Conservation (phyloP, 2,888 invertebrate species). For the Calliopum simillimum region DNA sequence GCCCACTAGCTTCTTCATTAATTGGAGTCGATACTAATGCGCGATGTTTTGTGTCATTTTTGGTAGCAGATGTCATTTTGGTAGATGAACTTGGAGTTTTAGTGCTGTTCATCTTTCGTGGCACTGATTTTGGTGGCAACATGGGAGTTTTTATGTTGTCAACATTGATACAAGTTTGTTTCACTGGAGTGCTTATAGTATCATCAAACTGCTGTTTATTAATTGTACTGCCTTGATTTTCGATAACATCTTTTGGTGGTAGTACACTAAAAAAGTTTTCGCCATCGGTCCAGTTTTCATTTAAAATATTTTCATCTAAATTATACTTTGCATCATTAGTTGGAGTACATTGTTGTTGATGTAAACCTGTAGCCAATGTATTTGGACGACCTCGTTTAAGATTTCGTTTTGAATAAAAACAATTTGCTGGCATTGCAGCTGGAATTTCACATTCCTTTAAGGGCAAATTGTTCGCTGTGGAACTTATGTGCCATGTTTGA, state of each 20-base stretch:
- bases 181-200: conserved; percentile 23
- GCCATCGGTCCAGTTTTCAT: conserved; percentile 66
- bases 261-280: conserved; percentile 62
- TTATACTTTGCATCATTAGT: conserved; percentile 22
- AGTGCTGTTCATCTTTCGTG: conserved; percentile 33
- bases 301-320: background rate
- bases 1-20: conserved; percentile 68
- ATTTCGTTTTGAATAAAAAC: conserved; percentile 71
- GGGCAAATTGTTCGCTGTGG: conserved; percentile 35
- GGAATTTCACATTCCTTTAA: conserved; percentile 19
- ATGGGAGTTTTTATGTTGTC: conserved; percentile 50
- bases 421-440: conserved; percentile 37
- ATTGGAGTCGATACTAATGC: conserved; percentile 19
- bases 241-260: background rate
- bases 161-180: background rate
- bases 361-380: conserved; percentile 66
- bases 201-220: background rate
- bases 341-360: conserved; percentile 40
- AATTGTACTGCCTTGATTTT: background rate
- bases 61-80: conserved; percentile 46
- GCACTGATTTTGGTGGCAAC: conserved; percentile 51
- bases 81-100: conserved; percentile 38
- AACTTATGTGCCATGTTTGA: conserved; percentile 74
- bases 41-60: conserved; percentile 45
- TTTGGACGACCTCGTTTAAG: conserved; percentile 70